Conservation (phyloP, 2,113 vertebrate genomes). For the Oncorhynchus tshawytscha region DNA sequence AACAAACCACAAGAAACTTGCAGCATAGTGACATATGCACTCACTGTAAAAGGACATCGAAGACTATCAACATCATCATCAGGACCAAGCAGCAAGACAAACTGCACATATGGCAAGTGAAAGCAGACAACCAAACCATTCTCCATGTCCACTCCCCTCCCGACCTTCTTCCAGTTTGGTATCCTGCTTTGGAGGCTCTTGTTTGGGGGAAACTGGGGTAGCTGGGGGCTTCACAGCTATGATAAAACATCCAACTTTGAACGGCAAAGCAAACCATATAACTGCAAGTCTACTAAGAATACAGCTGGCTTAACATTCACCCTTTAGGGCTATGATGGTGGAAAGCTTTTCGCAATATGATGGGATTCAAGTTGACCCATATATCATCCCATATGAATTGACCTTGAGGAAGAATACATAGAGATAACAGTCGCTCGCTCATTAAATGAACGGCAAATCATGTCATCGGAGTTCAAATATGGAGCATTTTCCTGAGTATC, state of each 20-base stretch:
- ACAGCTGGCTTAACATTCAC: not conserved
- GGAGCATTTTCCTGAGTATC: not conserved
- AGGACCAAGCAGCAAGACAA: not conserved
- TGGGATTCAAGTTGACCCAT: not conserved
- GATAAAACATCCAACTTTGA: not conserved
- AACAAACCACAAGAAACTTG: not conserved
- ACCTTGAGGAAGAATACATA: not conserved
- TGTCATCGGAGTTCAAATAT: not conserved
- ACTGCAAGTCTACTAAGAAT: not conserved
- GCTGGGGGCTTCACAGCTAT: conserved; percentile 26
- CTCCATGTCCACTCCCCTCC: not conserved
- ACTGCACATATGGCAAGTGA: not conserved
- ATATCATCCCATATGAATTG: not conserved
- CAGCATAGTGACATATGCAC: not conserved
- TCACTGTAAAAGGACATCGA: not conserved
- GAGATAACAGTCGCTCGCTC: not conserved
- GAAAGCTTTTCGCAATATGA: not conserved
- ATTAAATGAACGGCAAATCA: not conserved
- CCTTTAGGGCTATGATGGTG: conserved; percentile 6
- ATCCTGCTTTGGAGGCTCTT: not conserved
- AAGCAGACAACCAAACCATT: not conserved
- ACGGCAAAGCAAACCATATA: not conserved
- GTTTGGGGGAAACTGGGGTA: not conserved
- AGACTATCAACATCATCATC: not conserved
- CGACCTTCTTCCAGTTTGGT: not conserved